A percentile compares a stretch with the other conserved stretches of the same genome.
Evolutionary conservation across 2,113 vertebrate species (phyloP).

Genomic region (Crotalus tigris): DNA sequence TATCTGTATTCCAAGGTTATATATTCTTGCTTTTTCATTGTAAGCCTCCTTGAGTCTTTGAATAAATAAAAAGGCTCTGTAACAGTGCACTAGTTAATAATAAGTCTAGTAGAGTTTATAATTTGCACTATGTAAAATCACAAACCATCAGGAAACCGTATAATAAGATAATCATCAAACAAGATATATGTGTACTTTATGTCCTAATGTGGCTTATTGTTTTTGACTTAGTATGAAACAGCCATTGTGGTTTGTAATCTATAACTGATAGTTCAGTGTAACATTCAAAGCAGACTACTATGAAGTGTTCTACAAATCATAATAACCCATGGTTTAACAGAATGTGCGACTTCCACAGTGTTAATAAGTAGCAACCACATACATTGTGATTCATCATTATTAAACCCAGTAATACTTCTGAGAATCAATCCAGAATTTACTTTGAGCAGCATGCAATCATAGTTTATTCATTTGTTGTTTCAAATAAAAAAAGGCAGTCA

Average conservation of each 20-base stretch:
- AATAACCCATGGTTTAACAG: neutral
- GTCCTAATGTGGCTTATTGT: neutral
- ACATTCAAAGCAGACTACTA: neutral
- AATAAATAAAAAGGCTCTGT: neutral
- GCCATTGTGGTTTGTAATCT: neutral
- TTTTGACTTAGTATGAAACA: neutral
- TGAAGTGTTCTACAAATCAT: neutral
- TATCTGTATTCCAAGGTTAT: neutral
- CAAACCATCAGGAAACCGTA: neutral
- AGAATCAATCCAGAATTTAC: neutral
- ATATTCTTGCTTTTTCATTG: neutral
- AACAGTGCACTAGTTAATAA: neutral
- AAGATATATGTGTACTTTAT: neutral
- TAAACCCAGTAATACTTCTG: neutral
- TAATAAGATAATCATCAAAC: neutral
- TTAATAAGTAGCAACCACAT: neutral
- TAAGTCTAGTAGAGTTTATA: neutral
- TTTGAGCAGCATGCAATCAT: neutral
- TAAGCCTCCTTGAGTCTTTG: neutral
- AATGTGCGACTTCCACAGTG: neutral
- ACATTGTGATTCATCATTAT: neutral
- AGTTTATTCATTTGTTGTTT: neutral
- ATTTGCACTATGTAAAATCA: neutral
- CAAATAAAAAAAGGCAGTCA: neutral
- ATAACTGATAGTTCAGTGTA: neutral